These are phyloP conservation scores for Enteromius afrohamiltoni DNA, from an alignment of 2,797 vertebrate species.

Conservation along the genomic window DNA sequence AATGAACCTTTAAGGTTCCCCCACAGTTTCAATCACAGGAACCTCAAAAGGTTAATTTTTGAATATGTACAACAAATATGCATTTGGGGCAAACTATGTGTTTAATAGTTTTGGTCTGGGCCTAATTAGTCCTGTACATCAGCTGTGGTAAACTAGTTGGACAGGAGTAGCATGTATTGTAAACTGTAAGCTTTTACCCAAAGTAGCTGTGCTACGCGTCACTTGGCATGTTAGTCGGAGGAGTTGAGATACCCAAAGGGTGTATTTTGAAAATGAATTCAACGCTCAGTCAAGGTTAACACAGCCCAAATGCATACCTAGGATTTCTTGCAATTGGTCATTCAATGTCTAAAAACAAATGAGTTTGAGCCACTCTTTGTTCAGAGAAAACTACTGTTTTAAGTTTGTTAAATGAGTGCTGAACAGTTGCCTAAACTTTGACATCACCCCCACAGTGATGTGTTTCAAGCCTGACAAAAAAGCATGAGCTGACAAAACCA, in stretches of 20 bases:
- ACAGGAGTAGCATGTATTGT: background rate
- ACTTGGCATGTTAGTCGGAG: background rate
- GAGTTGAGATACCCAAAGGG: background rate
- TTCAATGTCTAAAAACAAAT: background rate
- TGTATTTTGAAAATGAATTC: background rate
- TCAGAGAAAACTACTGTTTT: background rate
- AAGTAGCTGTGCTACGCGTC: background rate
- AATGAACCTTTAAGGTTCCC: too few relatives aligned
- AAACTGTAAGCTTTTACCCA: background rate
- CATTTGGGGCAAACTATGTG: background rate
- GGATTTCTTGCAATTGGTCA: too few relatives aligned
- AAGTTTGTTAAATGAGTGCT: background rate
- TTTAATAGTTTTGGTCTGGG: background rate
- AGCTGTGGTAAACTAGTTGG: background rate
- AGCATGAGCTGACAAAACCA: background rate
- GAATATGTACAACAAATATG: background rate
- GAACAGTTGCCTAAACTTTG: constrained; percentile 16
- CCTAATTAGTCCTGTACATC: background rate
- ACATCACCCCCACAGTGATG: background rate
- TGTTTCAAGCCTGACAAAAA: constrained; percentile 12
- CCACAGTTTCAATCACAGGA: too few relatives aligned
- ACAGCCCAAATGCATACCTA: background rate
- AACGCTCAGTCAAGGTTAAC: background rate
- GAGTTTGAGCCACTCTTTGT: background rate
- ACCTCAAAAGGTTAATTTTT: too few relatives aligned